Percentiles rank a stretch among this genome's conserved stretches.
Evolutionary conservation across 2,888 invertebrate genomes (phyloP).

Genomic region (Drosophila merina): DNA sequence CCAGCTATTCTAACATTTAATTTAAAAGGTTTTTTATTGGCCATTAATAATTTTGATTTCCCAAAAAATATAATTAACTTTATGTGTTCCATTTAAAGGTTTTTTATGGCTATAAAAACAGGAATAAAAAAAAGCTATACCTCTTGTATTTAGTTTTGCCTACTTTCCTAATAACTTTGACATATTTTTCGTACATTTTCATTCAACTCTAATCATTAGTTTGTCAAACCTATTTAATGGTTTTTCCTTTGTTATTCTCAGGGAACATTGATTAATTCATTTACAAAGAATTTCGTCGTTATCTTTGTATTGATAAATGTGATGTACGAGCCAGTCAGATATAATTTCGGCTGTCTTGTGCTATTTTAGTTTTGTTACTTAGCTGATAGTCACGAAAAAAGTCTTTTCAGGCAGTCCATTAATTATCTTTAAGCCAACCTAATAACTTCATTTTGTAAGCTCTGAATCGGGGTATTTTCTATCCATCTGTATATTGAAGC

Average conservation of each 20-base stretch:
- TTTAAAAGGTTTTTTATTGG: too few species aligned
- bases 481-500: background rate
- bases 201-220: background rate
- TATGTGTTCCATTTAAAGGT: background rate
- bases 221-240: conserved; percentile 19
- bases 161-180: too few species aligned
- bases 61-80: background rate
- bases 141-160: too few species aligned
- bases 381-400: conserved; percentile 15
- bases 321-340: conserved; percentile 37
- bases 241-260: conserved; percentile 12
- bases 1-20: too few species aligned
- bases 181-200: too few species aligned
- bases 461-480: conserved; percentile 8
- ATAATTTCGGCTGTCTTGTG: conserved; percentile 30
- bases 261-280: conserved; percentile 39
- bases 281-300: conserved; percentile 26
- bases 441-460: conserved; percentile 26
- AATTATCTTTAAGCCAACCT: conserved; percentile 31
- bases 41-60: background rate
- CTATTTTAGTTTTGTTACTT: conserved; percentile 15
- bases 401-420: conserved; percentile 26
- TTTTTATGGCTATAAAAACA: background rate
- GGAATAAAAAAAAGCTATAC: background rate
- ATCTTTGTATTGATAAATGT: conserved; percentile 31